A percentile compares a stretch with the other conserved stretches of the same genome.
Evolutionary conservation across 1,140 invertebrate genomes (phyloP).

Genomic region (Pantala flavescens): DNA sequence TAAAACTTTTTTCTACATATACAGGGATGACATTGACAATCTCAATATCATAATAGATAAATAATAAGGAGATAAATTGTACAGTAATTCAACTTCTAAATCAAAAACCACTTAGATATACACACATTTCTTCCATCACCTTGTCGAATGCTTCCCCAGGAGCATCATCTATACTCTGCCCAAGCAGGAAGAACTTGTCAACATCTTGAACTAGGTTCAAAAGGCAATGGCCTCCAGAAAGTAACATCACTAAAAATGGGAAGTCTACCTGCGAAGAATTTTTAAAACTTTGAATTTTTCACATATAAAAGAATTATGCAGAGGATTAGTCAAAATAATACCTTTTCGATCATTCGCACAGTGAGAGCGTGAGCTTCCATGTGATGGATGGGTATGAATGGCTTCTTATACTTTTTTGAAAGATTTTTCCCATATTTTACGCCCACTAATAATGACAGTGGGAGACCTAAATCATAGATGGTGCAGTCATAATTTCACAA

Average conservation of each 20-base stretch:
- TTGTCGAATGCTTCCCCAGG: conserved; percentile 90
- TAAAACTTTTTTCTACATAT: too few relatives aligned
- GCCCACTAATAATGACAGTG: conserved; percentile 69
- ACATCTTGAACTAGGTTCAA: conserved; percentile 65
- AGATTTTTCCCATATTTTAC: conserved; percentile 74
- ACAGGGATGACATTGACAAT: too few relatives aligned
- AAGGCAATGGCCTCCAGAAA: conserved; percentile 88
- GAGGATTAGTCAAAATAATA: conserved; percentile 19
- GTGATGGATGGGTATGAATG: conserved; percentile 92
- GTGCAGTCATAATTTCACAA: not conserved
- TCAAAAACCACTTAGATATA: too few relatives aligned
- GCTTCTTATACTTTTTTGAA: conserved; percentile 56
- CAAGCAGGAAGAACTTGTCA: conserved; percentile 68
- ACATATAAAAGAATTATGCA: too few relatives aligned
- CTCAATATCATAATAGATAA: too few relatives aligned
- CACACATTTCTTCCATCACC: too few relatives aligned
- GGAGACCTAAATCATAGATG: conserved; percentile 42
- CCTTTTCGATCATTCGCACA: conserved; percentile 56
- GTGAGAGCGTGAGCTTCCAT: conserved; percentile 98
- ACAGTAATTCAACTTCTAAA: too few relatives aligned
- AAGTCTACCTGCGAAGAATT: conserved; percentile 57
- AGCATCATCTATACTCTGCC: conserved; percentile 68
- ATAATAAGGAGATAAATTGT: too few relatives aligned
- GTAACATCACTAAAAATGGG: conserved; percentile 80
- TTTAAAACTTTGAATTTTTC: conserved; percentile 8